These are phyloP conservation scores for Gymnothorax reevesii DNA, from an alignment of 2,797 vertebrate genomes.

Conservation along the genomic window DNA sequence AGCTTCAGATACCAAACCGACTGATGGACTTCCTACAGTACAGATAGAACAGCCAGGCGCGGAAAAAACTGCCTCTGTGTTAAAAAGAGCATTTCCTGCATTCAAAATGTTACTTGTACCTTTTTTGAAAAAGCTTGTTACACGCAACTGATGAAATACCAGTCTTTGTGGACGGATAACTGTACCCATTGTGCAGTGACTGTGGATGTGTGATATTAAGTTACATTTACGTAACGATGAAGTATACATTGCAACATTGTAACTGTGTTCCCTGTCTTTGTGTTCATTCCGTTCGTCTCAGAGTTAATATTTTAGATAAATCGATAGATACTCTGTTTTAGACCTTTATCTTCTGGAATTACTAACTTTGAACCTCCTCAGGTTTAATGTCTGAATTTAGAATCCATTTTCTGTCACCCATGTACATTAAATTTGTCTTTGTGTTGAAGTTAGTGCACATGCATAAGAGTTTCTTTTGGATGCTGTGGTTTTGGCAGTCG, in stretches of 20 bases:
- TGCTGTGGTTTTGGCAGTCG: not conserved
- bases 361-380: not conserved
- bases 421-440: not conserved
- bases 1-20: constrained; percentile 84
- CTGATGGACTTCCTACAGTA: constrained; percentile 88
- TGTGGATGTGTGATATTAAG: not conserved
- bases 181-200: not conserved
- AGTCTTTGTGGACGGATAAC: not conserved
- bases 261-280: not conserved
- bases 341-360: not conserved
- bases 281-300: not conserved
- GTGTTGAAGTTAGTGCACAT: not conserved
- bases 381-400: not conserved
- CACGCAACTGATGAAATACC: not conserved
- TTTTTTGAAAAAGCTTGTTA: not conserved
- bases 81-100: not conserved
- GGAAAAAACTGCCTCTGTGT: not conserved
- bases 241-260: not conserved
- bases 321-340: not conserved
- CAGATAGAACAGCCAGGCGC: constrained; percentile 66
- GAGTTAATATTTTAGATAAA: not conserved
- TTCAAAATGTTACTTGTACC: not conserved
- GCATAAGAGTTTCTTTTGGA: not conserved
- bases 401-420: not conserved
- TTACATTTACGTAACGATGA: too few species aligned